Conservation (phyloP, 2,113 vertebrate genomes). For the Xenopus laevis region DNA sequence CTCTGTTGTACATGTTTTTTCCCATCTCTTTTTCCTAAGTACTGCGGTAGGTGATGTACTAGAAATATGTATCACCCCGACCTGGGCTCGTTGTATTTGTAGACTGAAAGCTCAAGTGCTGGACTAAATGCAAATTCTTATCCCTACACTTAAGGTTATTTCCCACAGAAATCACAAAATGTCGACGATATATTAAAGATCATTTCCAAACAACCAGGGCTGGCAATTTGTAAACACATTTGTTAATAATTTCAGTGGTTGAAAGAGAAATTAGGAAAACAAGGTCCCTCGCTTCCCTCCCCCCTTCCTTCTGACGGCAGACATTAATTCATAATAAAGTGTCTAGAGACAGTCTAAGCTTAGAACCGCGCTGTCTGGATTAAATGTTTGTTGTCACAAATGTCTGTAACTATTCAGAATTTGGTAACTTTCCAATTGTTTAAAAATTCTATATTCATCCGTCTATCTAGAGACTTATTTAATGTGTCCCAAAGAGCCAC, state of each 20-base stretch:
- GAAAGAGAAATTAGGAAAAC: constrained; percentile 13
- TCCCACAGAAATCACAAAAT: constrained; percentile 26
- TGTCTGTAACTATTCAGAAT: constrained; percentile 43
- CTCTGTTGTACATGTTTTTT: too few relatives aligned
- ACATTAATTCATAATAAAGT: constrained; percentile 38
- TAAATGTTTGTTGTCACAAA: constrained; percentile 43
- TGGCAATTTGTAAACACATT: constrained; percentile 8
- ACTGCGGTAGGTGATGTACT: too few relatives aligned
- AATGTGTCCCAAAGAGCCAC: constrained; percentile 27
- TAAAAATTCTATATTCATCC: constrained; percentile 29
- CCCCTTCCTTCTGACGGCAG: constrained; percentile 20
- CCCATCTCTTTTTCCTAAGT: too few relatives aligned
- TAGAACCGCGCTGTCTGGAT: constrained; percentile 34
- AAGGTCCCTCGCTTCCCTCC: constrained; percentile 1
- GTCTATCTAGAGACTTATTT: constrained; percentile 36
- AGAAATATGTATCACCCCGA: too few relatives aligned
- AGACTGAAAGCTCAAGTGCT: not conserved
- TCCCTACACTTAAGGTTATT: constrained; percentile 23
- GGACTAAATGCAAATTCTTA: constrained; percentile 2
- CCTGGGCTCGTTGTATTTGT: not conserved
- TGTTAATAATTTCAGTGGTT: constrained; percentile 28
- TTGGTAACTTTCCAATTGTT: constrained; percentile 26
- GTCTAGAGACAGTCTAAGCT: constrained; percentile 35
- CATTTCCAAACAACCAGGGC: not conserved
- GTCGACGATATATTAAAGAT: not conserved